Evolutionary conservation across 2,888 invertebrate species (phyloP), one percentile per base, ranked within the genome.

Genomic region (Ornithoptera priamus): DNA sequence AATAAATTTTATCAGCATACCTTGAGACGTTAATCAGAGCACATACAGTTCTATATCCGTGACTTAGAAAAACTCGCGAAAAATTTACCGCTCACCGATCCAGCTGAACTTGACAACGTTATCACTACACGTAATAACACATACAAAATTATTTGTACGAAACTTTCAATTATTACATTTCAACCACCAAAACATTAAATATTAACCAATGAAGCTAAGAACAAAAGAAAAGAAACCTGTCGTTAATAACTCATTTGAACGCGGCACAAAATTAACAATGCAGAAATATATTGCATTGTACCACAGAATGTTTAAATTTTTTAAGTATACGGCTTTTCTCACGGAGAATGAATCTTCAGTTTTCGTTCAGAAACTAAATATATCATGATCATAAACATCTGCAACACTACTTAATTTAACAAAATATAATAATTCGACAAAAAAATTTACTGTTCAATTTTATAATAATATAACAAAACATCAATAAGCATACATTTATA

Each of bases 101-200:
- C 91, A 92, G 91, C 91, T 92, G 92, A 90, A 89, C 90, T 90
- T 89, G 90, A 91, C 89, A 87, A 86, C 83, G 86, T 85, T 91
- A 89, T 84, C 88, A 89, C 86, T 84, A 81, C 75, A 79, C 77
- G 75, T 75, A 72, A 73, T 74, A 73, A 69, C 71, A 70, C 70
- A 72, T 70, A 74, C 73, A 71, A 72, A 18, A 69, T 65, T 66
- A 71, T 61, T 67, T 53, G 63, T 65, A 71, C 65, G 70, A 65
- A 69, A 73, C 63, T 60, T 69, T 70, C 50, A 72, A 71, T 22
- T 68, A 60, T 73, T 62, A 62, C 62, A 62, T 70, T 63, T 63
- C 30, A 59, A 72, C 39, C 68, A 71, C 67, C 64, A 59, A 24
- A n/a, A 66, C 65, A 59, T 65, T 36, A 62, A 70, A 66, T 46